phyloP scores from a whole-genome alignment of 2,113 vertebrate species.

The Hippopotamus amphibius region DNA sequence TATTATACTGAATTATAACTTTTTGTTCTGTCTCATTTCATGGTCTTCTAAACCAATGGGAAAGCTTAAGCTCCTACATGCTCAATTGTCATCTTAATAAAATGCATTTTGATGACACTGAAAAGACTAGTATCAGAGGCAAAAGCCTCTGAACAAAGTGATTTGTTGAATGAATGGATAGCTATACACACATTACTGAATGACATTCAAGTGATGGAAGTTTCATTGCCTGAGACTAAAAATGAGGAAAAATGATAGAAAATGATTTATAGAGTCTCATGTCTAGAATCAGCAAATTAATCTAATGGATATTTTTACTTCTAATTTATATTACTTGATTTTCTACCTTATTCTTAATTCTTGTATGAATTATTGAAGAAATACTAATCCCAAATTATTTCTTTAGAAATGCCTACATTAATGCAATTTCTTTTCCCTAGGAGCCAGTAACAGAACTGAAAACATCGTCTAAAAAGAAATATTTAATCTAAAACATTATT shows the following conservation, averaged over 20 bases:
- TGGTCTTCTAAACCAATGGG: neutral
- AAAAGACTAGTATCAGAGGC: constrained; percentile 27
- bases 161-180: constrained; percentile 25
- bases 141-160: constrained; percentile 41
- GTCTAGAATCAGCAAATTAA: constrained; percentile 26
- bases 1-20: neutral
- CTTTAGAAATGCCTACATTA: neutral
- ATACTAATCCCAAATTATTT: neutral
- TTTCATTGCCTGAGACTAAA: constrained; percentile 48
- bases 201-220: neutral
- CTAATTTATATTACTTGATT: neutral
- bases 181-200: neutral
- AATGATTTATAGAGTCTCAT: neutral
- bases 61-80: neutral
- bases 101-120: neutral
- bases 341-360: constrained; percentile 23
- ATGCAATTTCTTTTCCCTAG: neutral
- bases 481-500: constrained; percentile 25
- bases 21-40: constrained; percentile 61
- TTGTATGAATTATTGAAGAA: neutral
- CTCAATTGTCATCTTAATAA: constrained; percentile 9
- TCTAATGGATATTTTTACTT: constrained; percentile 3
- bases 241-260: constrained; percentile 22
- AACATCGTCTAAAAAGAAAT: neutral
- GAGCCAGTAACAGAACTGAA: constrained; percentile 17